Base-by-base conservation (phyloP, 2,113 vertebrate species). In the Regulus satrapa region DNA sequence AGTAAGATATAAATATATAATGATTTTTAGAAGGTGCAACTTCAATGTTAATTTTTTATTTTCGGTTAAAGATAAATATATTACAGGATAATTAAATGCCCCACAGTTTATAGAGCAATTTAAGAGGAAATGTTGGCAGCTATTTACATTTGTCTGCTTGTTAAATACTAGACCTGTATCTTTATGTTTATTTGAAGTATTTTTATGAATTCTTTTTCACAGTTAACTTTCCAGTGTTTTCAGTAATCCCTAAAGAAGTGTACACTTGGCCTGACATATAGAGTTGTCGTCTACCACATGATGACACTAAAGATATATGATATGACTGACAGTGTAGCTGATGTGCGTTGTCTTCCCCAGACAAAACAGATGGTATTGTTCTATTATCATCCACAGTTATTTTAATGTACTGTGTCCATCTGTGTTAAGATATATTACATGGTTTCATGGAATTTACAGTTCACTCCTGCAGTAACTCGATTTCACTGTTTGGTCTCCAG, bases 371-470 rank as follows among this genome's bases (percentile, higher is more conserved):
- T 98, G 98, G 98, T 98, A 99, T 99, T 99, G 99, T 99, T 99
- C 99, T 99, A 98, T 99, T 99, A 99, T 99, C 99, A 99, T 98
- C 98, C 98, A 91, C 98, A 98, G 98, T 98, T 98, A 98, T 99
- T 98, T 98, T 98, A 98, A 98, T 98, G 98, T 98, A 98, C 98
- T 98, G 98, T 99, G 99, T 99, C 99, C 99, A 98, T 99, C 99
- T 99, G 98, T 98, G 99, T 99, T 99, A 99, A 99, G 99, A 98
- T 99, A 99, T 99, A 99, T 99, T 99, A 99, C 99, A 99, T 98
- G 99, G 98, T 99, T 99, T 99, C 98, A 98, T 99, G 99, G 99
- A 99, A 99, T 99, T 99, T 99, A 99, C 99, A 99, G 99, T 99
- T 99, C 98, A 98, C 98, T 98, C 98, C 98, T 98, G 98, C 99